Base-by-base conservation (phyloP, 2,888 invertebrate genomes). In the Volucella inanis region DNA sequence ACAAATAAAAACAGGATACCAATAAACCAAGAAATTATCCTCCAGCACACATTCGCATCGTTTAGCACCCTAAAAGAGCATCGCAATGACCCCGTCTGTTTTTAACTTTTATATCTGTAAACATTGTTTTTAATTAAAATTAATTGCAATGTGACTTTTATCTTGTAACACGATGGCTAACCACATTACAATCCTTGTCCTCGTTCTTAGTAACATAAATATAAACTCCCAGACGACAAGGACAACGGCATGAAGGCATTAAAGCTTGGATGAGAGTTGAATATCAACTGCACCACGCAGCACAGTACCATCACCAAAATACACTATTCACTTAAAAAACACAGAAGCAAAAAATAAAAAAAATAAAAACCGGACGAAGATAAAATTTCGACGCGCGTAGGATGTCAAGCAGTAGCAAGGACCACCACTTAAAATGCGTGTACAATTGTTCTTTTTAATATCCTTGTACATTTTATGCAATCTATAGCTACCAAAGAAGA, bases 381-480 rank as follows among this genome's bases (percentile, higher is more conserved):
- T 81, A 77, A 79, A 79, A 79, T 75, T 74, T 75, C 74, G 70
- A 80, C 70, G 62, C 71, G 79, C 49, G 49, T 75, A 65, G 74
- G 70, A 75, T 84, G 65, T 61, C 79, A 79, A 76, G 75, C 54
- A 84, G 70, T 49, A 59, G 83, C 52, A 59, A 49, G 52, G 45
- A 71, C 70, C 65, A 61, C 79, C 75, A 84, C 75, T 84, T 71
- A 75, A 79, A 84, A 84, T 84, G 84, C 84, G 84, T 80, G 75
- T 84, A 85, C 85, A 81, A 85, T 85, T 85, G 85, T 81, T 72
- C 85, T 85, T 85, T 85, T 85, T 76, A 85, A 81, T 85, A 85
- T 85, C 72, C 81, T 74, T 72, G 80, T 76, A 85, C 76, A 80
- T 85, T 68, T 71, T 72, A 85, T 85, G 71, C 80, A 85, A 80